A percentile compares a stretch with the other conserved stretches of the same genome.
Conservation (phyloP, 2,888 invertebrate genomes). For the Nemoura dubitans region DNA sequence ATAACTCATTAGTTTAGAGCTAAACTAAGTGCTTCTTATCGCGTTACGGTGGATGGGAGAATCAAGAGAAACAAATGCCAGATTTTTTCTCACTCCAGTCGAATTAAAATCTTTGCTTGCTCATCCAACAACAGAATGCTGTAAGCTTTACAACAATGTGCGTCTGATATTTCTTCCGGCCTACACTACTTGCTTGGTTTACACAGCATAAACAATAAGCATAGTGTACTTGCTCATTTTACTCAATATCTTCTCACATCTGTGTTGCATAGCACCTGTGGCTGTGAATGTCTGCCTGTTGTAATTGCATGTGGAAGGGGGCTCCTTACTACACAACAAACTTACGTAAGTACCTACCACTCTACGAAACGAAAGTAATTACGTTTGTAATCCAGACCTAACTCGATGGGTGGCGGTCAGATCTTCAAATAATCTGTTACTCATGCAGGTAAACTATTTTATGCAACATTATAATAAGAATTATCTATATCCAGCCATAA, state of each 20-base stretch:
- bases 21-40: too few relatives aligned
- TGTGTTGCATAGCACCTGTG: not conserved
- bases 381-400: constrained; percentile 9
- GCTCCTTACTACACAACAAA: not conserved
- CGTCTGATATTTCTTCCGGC: too few relatives aligned
- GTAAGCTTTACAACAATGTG: too few relatives aligned
- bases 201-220: too few relatives aligned
- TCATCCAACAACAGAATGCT: too few relatives aligned
- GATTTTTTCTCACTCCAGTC: too few relatives aligned
- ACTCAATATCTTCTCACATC: not conserved
- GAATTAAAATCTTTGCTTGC: too few relatives aligned
- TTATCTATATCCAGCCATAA: not conserved
- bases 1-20: too few relatives aligned
- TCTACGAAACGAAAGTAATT: constrained; percentile 10
- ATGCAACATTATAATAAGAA: not conserved
- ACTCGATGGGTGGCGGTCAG: constrained; percentile 28
- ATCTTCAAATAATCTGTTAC: constrained; percentile 33
- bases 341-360: not conserved
- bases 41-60: too few relatives aligned
- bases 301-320: not conserved
- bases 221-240: too few relatives aligned
- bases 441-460: constrained; percentile 17
- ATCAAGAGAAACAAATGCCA: too few relatives aligned
- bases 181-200: too few relatives aligned
- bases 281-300: not conserved